Conservation (phyloP, 2,888 invertebrate genomes). For the Apeira syringaria region DNA sequence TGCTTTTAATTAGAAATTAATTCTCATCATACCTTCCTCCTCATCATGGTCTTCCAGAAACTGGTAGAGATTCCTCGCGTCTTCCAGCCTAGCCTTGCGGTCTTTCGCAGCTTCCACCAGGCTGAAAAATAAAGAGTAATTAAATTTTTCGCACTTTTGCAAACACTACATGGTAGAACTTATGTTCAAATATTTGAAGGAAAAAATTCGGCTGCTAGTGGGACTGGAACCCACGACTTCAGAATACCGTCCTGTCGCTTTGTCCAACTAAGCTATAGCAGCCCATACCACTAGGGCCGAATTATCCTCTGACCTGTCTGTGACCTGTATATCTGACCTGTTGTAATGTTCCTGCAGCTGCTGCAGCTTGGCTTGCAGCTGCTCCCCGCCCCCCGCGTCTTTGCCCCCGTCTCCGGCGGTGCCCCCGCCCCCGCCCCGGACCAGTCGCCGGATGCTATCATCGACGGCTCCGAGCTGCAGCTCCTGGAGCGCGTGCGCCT, state of each 20-base stretch:
- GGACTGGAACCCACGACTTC: too few relatives aligned
- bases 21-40: slow-evolving; percentile 94
- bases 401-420: too few relatives aligned
- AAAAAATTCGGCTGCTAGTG: too few relatives aligned
- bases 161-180: background rate
- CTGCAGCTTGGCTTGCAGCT: slow-evolving; percentile 89
- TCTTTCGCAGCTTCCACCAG: slow-evolving; percentile 88
- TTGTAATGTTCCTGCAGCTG: slow-evolving; percentile 91
- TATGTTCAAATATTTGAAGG: too few relatives aligned
- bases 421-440: too few relatives aligned
- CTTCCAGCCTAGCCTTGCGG: slow-evolving; percentile 93
- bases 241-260: too few relatives aligned
- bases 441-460: slow-evolving; percentile 91
- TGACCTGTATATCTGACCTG: slow-evolving; percentile 76
- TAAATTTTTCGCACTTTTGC: too few relatives aligned
- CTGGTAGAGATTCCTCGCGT: slow-evolving; percentile 96
- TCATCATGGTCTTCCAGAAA: slow-evolving; percentile 98
- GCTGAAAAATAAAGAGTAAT: slow-evolving; percentile 49
- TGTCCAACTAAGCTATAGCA: too few relatives aligned
- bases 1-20: too few relatives aligned
- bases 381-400: slow-evolving; percentile 83
- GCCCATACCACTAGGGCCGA: too few relatives aligned
- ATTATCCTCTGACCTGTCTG: too few relatives aligned
- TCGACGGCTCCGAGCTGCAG: slow-evolving; percentile 95
- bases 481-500: slow-evolving; percentile 96